A percentile compares a stretch with the other conserved stretches of the same genome.
Evolutionary conservation across 1,140 invertebrate species (phyloP).

Genomic region (Chionoecetes opilio): DNA sequence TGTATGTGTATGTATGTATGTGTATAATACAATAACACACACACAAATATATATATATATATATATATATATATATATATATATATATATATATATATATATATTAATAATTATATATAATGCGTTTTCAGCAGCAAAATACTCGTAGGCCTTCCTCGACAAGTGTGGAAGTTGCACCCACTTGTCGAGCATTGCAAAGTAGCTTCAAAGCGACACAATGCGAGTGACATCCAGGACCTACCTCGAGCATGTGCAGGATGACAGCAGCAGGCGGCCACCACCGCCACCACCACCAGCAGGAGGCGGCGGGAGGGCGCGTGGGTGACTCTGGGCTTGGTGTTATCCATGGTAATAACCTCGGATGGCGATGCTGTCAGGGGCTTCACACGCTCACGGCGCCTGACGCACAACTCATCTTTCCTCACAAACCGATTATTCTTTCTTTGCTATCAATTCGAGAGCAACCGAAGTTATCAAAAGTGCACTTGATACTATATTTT

Average conservation of each 20-base stretch:
- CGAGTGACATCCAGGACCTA: background rate
- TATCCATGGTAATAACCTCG: constrained; percentile 28
- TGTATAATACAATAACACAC: too few relatives aligned
- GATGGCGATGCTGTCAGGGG: background rate
- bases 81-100: constrained; percentile 35
- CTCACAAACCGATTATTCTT: background rate
- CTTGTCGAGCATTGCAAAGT: background rate
- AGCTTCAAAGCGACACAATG: background rate
- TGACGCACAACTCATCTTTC: background rate
- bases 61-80: background rate
- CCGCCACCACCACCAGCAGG: background rate
- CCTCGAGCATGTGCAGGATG: background rate
- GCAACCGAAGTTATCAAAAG: background rate
- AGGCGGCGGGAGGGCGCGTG: background rate
- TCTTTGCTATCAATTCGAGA: too few relatives aligned
- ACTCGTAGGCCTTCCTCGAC: too few relatives aligned
- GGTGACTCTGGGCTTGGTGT: background rate
- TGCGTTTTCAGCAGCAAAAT: too few relatives aligned
- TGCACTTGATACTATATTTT: background rate
- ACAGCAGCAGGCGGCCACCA: background rate
- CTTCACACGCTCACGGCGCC: background rate
- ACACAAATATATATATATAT: background rate
- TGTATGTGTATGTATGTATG: too few relatives aligned
- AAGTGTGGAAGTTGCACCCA: background rate
- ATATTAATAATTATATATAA: constrained; percentile 34